Evolutionary conservation across 1,140 invertebrate genomes (phyloP).

Genomic region (Cotesia glomerata): DNA sequence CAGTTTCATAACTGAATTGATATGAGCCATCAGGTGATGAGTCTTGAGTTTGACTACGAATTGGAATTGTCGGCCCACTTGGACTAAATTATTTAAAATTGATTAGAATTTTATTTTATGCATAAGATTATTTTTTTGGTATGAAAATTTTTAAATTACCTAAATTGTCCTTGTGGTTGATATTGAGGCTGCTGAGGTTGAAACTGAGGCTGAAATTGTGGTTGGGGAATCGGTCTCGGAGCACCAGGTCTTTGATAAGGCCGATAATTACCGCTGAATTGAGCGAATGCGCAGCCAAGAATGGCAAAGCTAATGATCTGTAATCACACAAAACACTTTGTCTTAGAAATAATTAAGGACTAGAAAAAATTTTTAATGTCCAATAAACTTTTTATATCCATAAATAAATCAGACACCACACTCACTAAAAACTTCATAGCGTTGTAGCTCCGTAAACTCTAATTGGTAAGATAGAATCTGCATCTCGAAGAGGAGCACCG

Average conservation of each 20-base stretch:
- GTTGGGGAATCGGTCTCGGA: not conserved
- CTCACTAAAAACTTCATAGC: slow-evolving; percentile 57
- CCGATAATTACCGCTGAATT: slow-evolving; percentile 43
- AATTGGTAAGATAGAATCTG: slow-evolving; percentile 56
- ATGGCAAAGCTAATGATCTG: slow-evolving; percentile 51
- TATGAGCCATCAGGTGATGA: slow-evolving; percentile 56
- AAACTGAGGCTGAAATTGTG: slow-evolving; percentile 39
- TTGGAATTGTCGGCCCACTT: slow-evolving; percentile 47
- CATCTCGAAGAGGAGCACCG: slow-evolving; percentile 47
- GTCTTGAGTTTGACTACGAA: slow-evolving; percentile 53
- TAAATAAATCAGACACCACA: slow-evolving; percentile 34
- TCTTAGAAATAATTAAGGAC: slow-evolving; percentile 2
- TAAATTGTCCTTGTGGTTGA: not conserved
- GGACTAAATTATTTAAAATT: slow-evolving; percentile 22
- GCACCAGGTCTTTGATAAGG: slow-evolving; percentile 44
- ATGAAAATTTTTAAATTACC: not conserved
- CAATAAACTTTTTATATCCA: not conserved
- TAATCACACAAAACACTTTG: slow-evolving; percentile 32
- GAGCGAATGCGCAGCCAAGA: slow-evolving; percentile 47
- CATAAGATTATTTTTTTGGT: too few species aligned
- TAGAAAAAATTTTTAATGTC: not conserved
- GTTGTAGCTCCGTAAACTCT: slow-evolving; percentile 38
- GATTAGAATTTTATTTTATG: too few species aligned
- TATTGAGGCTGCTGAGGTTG: slow-evolving; percentile 40
- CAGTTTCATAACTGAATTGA: slow-evolving; percentile 56